phyloP scores from a whole-genome alignment of 2,888 invertebrate genomes.

The Phania funesta region DNA sequence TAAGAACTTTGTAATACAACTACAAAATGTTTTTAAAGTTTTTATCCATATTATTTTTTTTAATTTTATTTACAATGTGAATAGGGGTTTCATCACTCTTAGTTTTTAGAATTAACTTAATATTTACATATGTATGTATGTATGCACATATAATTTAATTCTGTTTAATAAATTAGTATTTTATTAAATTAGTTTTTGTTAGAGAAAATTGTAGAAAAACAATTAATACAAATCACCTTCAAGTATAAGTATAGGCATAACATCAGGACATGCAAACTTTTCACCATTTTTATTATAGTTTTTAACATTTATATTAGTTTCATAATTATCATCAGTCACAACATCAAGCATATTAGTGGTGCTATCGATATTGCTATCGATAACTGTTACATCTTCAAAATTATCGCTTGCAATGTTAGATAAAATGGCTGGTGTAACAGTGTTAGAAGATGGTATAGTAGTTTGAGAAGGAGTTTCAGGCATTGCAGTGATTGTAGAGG shows the following conservation, averaged over 20 bases:
- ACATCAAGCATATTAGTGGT: conserved; percentile 58
- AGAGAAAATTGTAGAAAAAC: conserved; percentile 24
- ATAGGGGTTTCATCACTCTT: too few species aligned
- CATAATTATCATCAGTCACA: conserved; percentile 34
- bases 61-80: neutral
- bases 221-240: conserved; percentile 86
- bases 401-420: conserved; percentile 17
- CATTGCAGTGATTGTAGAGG: conserved; percentile 53
- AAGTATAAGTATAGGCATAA: conserved; percentile 89
- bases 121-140: neutral
- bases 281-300: conserved; percentile 67
- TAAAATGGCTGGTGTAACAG: conserved; percentile 44
- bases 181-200: conserved; percentile 7
- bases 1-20: too few species aligned
- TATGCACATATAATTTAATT: neutral
- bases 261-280: conserved; percentile 83
- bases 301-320: conserved; percentile 39
- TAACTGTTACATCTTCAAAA: conserved; percentile 28
- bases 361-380: conserved; percentile 37
- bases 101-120: too few species aligned
- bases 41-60: too few species aligned
- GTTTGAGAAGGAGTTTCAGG: conserved; percentile 20
- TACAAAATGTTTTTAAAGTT: too few species aligned
- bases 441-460: neutral
- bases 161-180: neutral